Percentiles rank a stretch among this genome's conserved stretches.
Evolutionary conservation across 2,113 vertebrate genomes (phyloP).

Genomic region (Cygnus buccinator): DNA sequence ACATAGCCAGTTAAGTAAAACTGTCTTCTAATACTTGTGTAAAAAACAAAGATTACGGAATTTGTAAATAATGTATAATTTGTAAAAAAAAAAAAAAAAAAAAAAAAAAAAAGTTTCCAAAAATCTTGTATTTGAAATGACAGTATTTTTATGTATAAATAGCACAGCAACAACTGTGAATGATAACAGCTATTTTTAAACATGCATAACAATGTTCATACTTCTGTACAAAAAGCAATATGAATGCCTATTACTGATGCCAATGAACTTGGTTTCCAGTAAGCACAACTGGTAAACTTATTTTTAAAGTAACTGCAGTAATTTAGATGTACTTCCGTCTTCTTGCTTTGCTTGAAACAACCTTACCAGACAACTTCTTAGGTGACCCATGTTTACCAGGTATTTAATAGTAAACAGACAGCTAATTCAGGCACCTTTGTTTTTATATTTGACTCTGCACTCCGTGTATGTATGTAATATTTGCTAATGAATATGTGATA

Average conservation of each 20-base stretch:
- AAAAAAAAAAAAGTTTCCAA: background rate
- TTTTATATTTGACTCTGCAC: conserved; percentile 66
- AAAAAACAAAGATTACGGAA: conserved; percentile 26
- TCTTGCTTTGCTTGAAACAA: conserved; percentile 28
- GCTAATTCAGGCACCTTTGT: conserved; percentile 36
- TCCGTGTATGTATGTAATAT: conserved; percentile 47
- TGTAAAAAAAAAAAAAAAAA: conserved; percentile 23
- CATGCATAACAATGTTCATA: background rate
- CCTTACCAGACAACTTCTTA: background rate
- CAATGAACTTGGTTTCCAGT: conserved; percentile 38
- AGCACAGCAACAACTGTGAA: conserved; percentile 66
- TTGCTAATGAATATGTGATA: conserved; percentile 60
- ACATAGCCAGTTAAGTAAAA: background rate
- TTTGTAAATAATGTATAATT: conserved; percentile 75
- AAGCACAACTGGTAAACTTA: conserved; percentile 43
- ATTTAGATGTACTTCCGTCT: background rate
- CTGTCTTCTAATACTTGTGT: conserved; percentile 50
- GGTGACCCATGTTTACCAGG: conserved; percentile 30
- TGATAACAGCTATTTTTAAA: conserved; percentile 57
- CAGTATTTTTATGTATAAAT: conserved; percentile 65
- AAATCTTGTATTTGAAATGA: conserved; percentile 66
- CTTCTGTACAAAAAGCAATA: conserved; percentile 32
- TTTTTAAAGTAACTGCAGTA: conserved; percentile 1
- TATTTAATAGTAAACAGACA: conserved; percentile 36
- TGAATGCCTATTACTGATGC: conserved; percentile 41